Evolutionary conservation across 2,113 vertebrate species (phyloP), one percentile per base, ranked within the genome.

Genomic region (Pachycephala philippinensis): DNA sequence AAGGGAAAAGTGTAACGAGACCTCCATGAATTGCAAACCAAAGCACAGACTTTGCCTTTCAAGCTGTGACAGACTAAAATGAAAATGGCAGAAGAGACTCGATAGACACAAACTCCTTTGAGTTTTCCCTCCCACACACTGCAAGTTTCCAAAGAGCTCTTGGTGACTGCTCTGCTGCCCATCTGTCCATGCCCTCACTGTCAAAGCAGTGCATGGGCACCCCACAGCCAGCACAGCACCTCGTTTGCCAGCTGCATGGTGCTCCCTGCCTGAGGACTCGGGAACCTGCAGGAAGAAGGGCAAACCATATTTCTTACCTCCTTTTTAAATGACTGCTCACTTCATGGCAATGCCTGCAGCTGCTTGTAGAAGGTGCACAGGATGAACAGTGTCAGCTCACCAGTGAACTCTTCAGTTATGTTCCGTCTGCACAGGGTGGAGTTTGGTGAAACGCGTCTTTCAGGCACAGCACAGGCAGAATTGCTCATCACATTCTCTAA

Each of bases 381-480:
- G 40, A 76, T 35, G 28, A 83, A 37, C 22, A 31, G 28, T 24
- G 39, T 35, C 80, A 84, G 37, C 35, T 86, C 19, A 39, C 7
- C 3, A 33, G 19, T 6, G 31, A 22, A 17, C 24, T 77, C 23
- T 39, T 65, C 50, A 19, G 45, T 50, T 0, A 0, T 33, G 44
- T 17, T 37, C 44, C 37, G 18, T 74, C 54, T 24, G 11, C 33
- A 57, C 17, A 40, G 2, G 28, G 30, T 18, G 44, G 24, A 31
- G 33, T 26, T 83, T 68, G 65, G 49, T 35, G 26, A 72, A 86
- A 85, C 1, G 1, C 6, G 23, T 37, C 40, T 64, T 64, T 35
- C 63, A 44, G 53, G 17, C 35, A 54, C 17, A 45, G 28, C 3
- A 4, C 23, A 40, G n/a, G 18, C 15, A 89, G 63, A 42, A 80